Percentiles rank a stretch among this genome's conserved stretches.
Evolutionary conservation across 2,888 invertebrate genomes (phyloP).

Genomic region (Crepidodera aurea): DNA sequence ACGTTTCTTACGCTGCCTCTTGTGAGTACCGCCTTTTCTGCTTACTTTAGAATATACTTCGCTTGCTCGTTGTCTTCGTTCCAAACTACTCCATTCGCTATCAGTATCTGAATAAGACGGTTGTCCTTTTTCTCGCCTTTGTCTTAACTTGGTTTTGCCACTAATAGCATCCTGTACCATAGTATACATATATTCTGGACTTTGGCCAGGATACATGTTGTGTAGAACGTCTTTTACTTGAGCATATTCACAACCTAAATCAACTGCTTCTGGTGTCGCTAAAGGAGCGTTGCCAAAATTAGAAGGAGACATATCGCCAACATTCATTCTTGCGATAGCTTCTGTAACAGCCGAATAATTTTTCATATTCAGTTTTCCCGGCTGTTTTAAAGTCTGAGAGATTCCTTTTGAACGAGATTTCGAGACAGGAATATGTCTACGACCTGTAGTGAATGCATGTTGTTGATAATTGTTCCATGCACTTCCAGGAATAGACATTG

Average conservation of each 20-base stretch:
- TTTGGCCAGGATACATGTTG: conserved; percentile 63
- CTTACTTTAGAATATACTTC: conserved; percentile 72
- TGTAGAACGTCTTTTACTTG: conserved; percentile 72
- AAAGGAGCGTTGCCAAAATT: conserved; percentile 75
- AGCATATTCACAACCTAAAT: conserved; percentile 78
- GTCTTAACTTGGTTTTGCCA: conserved; percentile 68
- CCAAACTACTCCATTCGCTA: conserved; percentile 81
- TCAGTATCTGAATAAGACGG: conserved; percentile 88
- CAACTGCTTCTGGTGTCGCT: conserved; percentile 79
- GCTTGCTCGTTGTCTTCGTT: conserved; percentile 67
- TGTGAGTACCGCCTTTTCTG: conserved; percentile 73
- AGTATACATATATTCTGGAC: conserved; percentile 73
- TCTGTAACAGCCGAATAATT: conserved; percentile 90
- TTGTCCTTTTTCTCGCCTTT: conserved; percentile 71
- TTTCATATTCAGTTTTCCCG: conserved; percentile 88
- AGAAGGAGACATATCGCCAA: conserved; percentile 64
- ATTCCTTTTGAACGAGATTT: conserved; percentile 73
- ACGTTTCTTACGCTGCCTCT: conserved; percentile 76
- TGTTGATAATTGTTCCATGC: conserved; percentile 73
- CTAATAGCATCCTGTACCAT: conserved; percentile 59
- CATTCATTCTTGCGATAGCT: conserved; percentile 78
- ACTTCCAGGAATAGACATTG: conserved; percentile 60
- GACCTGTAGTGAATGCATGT: conserved; percentile 76
- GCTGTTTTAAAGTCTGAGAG: conserved; percentile 80
- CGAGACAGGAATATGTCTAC: conserved; percentile 67